These are phyloP conservation scores for Caenorhabditis uteleia DNA, from an alignment of 2,888 invertebrate species.

Conservation along the genomic window DNA sequence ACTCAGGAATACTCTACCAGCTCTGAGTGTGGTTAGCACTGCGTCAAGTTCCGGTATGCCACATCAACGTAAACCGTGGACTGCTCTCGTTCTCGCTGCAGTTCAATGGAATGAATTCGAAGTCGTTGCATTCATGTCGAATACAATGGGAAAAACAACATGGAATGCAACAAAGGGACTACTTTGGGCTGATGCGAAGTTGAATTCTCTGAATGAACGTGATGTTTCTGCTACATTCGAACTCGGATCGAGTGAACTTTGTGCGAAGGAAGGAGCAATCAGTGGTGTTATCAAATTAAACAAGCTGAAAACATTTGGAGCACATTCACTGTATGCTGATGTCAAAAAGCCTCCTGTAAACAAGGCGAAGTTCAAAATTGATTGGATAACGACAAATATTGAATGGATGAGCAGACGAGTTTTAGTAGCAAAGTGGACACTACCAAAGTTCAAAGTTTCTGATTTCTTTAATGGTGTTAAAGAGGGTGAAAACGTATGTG, in stretches of 20 bases:
- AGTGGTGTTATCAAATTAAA: constrained; percentile 83
- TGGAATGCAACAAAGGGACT: constrained; percentile 71
- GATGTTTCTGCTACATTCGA: constrained; percentile 50
- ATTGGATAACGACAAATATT: constrained; percentile 76
- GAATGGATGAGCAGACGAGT: constrained; percentile 99
- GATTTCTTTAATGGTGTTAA: constrained; percentile 21
- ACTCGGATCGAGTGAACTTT: constrained; percentile 81
- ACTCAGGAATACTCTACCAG: constrained; percentile 6
- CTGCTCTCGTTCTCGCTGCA: constrained; percentile 81
- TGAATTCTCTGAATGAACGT: constrained; percentile 55
- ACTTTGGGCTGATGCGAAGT: constrained; percentile 47
- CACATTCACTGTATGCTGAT: constrained; percentile 28
- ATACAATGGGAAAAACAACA: constrained; percentile 97
- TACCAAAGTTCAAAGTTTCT: constrained; percentile 11
- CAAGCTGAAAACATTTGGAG: constrained; percentile 21
- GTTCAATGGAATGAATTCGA: constrained; percentile 94
- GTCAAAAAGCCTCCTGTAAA: constrained; percentile 55
- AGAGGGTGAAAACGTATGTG: constrained; percentile 17
- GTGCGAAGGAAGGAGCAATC: constrained; percentile 95
- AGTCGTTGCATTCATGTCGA: constrained; percentile 99
- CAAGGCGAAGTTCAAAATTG: constrained; percentile 47
- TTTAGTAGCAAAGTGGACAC: constrained; percentile 77
- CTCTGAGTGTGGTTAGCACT: constrained; percentile 13
- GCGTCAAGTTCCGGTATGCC: constrained; percentile 11
- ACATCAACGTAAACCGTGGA: constrained; percentile 34